These are phyloP conservation scores for Argyrosomus japonicus DNA, from an alignment of 2,113 vertebrate genomes.

Conservation along the genomic window DNA sequence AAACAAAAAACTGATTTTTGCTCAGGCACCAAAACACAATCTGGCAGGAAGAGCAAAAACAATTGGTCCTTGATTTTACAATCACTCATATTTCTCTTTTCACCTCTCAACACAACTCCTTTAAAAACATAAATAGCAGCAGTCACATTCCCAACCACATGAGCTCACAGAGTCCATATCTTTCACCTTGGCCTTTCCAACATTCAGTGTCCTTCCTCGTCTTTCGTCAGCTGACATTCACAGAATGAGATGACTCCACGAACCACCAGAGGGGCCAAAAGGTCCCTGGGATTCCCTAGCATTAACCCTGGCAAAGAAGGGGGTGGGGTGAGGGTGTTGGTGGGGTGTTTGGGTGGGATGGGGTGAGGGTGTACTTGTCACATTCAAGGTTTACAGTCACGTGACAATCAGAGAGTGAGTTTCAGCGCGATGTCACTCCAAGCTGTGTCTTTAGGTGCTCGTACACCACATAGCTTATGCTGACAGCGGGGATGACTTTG, in stretches of 20 bases:
- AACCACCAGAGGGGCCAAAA: constrained; percentile 66
- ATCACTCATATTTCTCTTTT: neutral
- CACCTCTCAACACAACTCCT: neutral
- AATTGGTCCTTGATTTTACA: constrained; percentile 65
- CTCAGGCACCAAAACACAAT: constrained; percentile 32
- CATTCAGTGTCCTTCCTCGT: neutral
- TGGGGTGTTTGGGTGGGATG: neutral
- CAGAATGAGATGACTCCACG: constrained; percentile 90
- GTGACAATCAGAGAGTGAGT: neutral
- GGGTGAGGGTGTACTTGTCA: neutral
- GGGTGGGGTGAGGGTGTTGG: accelerated
- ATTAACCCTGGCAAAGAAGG: neutral
- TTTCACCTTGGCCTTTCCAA: constrained; percentile 21
- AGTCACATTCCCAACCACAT: neutral
- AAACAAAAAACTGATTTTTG: neutral
- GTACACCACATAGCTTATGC: constrained; percentile 99
- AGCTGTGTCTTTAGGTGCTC: constrained; percentile 95
- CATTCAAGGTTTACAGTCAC: neutral
- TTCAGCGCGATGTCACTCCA: constrained; percentile 92
- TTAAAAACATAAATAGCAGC: constrained; percentile 71
- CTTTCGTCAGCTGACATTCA: constrained; percentile 88
- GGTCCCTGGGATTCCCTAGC: constrained; percentile 38
- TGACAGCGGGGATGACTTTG: constrained; percentile 97
- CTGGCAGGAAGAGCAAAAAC: neutral
- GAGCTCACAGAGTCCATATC: constrained; percentile 73